phyloP scores from a whole-genome alignment of 2,113 vertebrate genomes.

The Callospermophilus lateralis region DNA sequence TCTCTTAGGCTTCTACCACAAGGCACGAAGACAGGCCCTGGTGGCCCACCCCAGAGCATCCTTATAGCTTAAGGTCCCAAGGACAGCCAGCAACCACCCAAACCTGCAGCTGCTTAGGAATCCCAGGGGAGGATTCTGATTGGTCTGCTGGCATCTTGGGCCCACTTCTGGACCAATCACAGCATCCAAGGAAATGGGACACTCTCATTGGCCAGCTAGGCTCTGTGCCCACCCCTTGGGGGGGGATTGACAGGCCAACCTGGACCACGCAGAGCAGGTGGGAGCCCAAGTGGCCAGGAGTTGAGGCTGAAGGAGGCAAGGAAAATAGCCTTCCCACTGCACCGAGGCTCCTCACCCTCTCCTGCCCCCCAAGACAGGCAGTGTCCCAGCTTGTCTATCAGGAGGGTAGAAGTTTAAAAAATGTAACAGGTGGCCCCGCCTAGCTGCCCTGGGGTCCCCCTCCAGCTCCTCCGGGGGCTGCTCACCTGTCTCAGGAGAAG shows the following conservation, averaged over 20 bases:
- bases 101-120: neutral
- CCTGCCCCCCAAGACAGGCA: neutral
- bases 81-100: neutral
- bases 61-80: neutral
- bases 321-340: neutral
- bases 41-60: neutral
- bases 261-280: neutral
- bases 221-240: neutral
- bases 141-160: neutral
- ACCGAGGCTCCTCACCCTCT: neutral
- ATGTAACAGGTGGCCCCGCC: neutral
- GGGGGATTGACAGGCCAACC: neutral
- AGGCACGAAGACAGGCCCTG: neutral
- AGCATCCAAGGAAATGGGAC: neutral
- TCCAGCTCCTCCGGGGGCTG: accelerated
- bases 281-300: too few relatives aligned
- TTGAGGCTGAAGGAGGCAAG: neutral
- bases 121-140: constrained; percentile 1
- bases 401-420: neutral
- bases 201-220: neutral
- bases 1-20: neutral
- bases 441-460: too few relatives aligned
- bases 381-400: neutral
- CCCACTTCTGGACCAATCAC: neutral
- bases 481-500: neutral